Base-by-base conservation (phyloP, 2,113 vertebrate genomes). In the Carlito syrichta region DNA sequence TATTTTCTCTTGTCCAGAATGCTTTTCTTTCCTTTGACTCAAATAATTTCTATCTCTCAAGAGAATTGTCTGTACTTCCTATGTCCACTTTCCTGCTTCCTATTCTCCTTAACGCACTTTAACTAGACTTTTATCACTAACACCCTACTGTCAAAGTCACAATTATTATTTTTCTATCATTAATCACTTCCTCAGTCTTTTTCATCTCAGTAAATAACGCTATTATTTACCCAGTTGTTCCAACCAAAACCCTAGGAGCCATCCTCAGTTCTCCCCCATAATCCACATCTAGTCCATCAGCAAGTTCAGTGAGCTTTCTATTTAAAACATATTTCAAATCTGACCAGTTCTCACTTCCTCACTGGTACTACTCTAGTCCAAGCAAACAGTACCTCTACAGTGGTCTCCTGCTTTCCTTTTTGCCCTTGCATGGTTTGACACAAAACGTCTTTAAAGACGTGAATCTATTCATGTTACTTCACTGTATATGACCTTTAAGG, bases 141-240 rank as follows among this genome's bases (percentile, higher is more conserved):
- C 63, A 76, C 38, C 74, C 58, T 50, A 60, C 32, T 85, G 35
- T 58, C 32, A 3, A 77, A 5, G 38, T 56, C 22, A 66, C 50
- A 91, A 0, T 90, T 76, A 78, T 62, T 40, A 60, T 94, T 96
- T 94, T 95, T 40, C 84, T 48, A 10, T 86, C 50, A 83, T 6
- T 88, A 69, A 40, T 92, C n/a, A 95, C 79, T 92, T 94, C 58
- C 40, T 95, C 60, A 43, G 27, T 45, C 38, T 92, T 96, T 88
- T 25, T 35, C 13, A 35, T 93, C 68, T 78, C 52, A 78, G 54
- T 93, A 63, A 78, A 63, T 74, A 52, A 86, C 27, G 40, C 22
- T 43, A 43, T 93, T 50, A 45, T 63, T 88, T 87, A 52, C 76
- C 50, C 20, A 56, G 40, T 93, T 96, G 38, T 69, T 84, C 40